phyloP scores from a whole-genome alignment of 2,797 vertebrate species.

The Chrosomus eos region DNA sequence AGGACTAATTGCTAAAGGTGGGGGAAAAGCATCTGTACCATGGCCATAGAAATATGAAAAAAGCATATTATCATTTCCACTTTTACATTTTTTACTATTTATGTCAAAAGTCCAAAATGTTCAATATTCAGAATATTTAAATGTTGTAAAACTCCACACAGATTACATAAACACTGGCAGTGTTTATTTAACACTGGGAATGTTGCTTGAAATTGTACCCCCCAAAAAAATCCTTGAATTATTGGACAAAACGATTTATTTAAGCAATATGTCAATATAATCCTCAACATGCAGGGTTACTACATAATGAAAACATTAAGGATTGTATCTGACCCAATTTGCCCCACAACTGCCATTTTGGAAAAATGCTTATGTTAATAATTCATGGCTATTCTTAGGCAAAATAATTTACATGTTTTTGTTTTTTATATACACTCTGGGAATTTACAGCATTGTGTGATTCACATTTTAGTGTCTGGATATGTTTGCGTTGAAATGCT shows the following conservation, averaged over 20 bases:
- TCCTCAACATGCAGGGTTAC: neutral
- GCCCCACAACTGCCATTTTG: neutral
- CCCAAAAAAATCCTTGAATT: neutral
- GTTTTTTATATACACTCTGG: neutral
- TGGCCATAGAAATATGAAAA: neutral
- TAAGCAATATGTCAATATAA: neutral
- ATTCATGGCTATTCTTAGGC: neutral
- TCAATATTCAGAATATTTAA: neutral
- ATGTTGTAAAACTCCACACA: neutral
- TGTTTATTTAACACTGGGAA: neutral
- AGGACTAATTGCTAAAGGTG: neutral
- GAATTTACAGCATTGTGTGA: neutral
- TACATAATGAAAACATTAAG: neutral
- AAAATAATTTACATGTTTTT: neutral
- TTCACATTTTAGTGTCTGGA: too few species aligned
- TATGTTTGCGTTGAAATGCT: neutral
- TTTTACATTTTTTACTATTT: neutral
- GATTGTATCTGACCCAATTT: neutral
- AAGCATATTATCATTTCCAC: neutral
- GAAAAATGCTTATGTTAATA: neutral
- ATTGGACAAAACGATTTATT: neutral
- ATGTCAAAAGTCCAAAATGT: neutral
- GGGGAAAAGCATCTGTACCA: neutral
- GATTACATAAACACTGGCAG: neutral
- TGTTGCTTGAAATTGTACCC: neutral